phyloP scores from a whole-genome alignment of 2,797 vertebrate species.

The Spinibarbus caldwelli region DNA sequence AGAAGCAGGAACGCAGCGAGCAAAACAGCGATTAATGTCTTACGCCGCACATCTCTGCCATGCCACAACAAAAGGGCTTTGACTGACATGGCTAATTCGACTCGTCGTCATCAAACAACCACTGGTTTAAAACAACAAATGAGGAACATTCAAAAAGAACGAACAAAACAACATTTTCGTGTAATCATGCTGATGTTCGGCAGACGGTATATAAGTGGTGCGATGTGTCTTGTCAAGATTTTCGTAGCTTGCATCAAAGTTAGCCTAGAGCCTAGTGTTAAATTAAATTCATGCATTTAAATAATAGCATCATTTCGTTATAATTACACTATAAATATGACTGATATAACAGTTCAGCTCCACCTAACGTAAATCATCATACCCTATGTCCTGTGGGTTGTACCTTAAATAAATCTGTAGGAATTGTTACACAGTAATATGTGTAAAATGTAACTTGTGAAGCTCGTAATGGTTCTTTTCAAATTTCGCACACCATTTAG shows the following conservation, averaged over 20 bases:
- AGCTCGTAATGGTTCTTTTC: constrained; percentile 72
- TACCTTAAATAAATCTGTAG: constrained; percentile 2
- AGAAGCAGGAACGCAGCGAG: constrained; percentile 23
- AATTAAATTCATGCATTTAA: constrained; percentile 29
- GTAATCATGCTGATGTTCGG: neutral
- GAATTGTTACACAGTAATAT: constrained; percentile 2
- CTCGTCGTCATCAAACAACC: constrained; percentile 30
- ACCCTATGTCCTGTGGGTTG: neutral
- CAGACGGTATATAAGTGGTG: neutral
- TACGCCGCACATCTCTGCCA: constrained; percentile 31
- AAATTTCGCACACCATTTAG: constrained; percentile 77
- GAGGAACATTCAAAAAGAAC: constrained; percentile 62
- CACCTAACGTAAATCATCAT: neutral
- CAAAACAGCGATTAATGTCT: constrained; percentile 40
- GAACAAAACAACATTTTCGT: neutral
- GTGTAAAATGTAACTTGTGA: constrained; percentile 67
- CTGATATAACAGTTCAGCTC: neutral
- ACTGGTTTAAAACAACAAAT: constrained; percentile 27
- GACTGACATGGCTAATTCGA: constrained; percentile 38
- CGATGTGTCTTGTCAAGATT: constrained; percentile 9
- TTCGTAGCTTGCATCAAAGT: neutral
- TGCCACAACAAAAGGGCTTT: constrained; percentile 26
- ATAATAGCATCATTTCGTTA: constrained; percentile 15
- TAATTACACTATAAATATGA: constrained; percentile 18
- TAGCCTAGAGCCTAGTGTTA: constrained; percentile 8